Evolutionary conservation across 2,797 vertebrate species (phyloP).

Genomic region (Chrosomus eos): DNA sequence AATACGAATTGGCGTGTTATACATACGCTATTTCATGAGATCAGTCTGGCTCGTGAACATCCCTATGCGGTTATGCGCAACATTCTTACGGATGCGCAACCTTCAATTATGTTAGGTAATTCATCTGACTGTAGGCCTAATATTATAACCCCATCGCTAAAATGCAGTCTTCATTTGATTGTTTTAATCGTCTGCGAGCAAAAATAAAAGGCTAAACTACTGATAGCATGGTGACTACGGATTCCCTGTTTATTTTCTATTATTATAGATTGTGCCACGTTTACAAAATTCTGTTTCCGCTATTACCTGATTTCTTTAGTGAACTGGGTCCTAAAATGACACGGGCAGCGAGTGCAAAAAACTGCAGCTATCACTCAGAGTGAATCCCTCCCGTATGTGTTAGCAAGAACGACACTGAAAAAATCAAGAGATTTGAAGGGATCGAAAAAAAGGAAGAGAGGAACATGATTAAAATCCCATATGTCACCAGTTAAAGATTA

Average conservation of each 20-base stretch:
- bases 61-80: too few species aligned
- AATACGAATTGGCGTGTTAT: too few species aligned
- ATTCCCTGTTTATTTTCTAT: not conserved
- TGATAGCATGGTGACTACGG: too few species aligned
- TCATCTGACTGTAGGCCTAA: too few species aligned
- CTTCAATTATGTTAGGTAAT: too few species aligned
- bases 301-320: not conserved
- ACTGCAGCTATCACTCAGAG: not conserved
- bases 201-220: too few species aligned
- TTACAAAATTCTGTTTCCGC: not conserved
- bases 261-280: not conserved
- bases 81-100: too few species aligned
- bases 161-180: too few species aligned
- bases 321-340: not conserved
- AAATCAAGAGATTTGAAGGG: slow-evolving; percentile 14
- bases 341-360: not conserved
- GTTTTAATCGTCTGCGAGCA: too few species aligned
- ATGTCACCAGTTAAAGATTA: slow-evolving; percentile 67
- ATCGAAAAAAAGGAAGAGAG: slow-evolving; percentile 28
- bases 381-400: not conserved
- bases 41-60: too few species aligned
- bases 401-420: slow-evolving; percentile 19
- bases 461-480: slow-evolving; percentile 67
- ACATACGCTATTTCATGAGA: too few species aligned
- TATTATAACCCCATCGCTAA: too few species aligned